These are phyloP conservation scores for Struthio camelus DNA, from an alignment of 2,113 vertebrate genomes.

Conservation along the genomic window DNA sequence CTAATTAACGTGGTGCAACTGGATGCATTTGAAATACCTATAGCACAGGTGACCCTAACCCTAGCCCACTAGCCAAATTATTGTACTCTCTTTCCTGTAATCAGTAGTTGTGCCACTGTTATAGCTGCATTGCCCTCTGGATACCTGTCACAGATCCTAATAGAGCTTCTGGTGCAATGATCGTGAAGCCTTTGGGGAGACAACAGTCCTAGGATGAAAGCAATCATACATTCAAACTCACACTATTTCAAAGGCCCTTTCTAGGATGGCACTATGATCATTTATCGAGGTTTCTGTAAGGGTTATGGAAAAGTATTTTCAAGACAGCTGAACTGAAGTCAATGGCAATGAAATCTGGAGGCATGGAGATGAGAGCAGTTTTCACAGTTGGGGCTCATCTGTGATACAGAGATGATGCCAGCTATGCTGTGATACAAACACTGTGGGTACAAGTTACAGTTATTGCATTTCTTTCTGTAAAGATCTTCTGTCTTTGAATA, in stretches of 20 bases:
- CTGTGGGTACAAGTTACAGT: background rate
- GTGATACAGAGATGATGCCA: background rate
- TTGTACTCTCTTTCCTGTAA: background rate
- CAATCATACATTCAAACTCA: background rate
- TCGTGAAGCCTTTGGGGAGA: background rate
- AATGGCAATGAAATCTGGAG: background rate
- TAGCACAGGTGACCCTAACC: background rate
- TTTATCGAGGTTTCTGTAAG: background rate
- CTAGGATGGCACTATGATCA: background rate
- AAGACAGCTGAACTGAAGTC: background rate
- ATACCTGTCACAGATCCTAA: background rate
- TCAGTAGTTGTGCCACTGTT: background rate
- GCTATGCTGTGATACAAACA: background rate
- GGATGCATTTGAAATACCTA: constrained; percentile 10
- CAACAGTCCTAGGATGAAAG: background rate
- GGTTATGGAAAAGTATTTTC: background rate
- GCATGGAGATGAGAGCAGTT: background rate
- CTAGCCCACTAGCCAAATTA: background rate
- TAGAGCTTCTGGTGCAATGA: background rate
- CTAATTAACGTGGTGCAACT: constrained; percentile 16
- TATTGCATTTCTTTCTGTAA: background rate
- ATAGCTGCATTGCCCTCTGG: background rate
- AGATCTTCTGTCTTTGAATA: background rate
- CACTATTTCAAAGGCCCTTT: background rate
- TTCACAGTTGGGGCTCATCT: background rate